These are phyloP conservation scores for Myotis davidii DNA, from an alignment of 2,113 vertebrate species.

Conservation along the genomic window DNA sequence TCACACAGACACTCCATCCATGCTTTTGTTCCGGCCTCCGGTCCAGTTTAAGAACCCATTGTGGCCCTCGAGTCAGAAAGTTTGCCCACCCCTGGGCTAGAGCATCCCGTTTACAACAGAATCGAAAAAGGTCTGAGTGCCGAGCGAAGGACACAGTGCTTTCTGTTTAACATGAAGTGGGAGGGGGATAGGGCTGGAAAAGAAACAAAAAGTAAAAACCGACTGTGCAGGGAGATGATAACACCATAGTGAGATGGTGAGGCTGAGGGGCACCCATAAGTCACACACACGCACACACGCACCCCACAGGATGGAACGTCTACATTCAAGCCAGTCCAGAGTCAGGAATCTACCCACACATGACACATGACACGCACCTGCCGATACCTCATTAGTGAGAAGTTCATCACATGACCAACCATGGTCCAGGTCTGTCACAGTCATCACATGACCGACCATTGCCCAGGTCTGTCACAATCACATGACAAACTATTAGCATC, in stretches of 20 bases:
- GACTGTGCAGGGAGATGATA: background rate
- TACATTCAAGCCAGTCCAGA: background rate
- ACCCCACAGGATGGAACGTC: background rate
- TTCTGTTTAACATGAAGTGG: background rate
- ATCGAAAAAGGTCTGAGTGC: background rate
- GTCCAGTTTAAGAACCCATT: too few species aligned
- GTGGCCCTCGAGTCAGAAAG: too few species aligned
- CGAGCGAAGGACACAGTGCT: background rate
- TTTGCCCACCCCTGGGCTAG: too few species aligned
- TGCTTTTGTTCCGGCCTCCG: too few species aligned
- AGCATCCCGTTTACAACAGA: background rate
- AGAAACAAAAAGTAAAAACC: background rate
- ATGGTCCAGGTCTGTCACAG: background rate
- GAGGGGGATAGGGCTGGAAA: background rate
- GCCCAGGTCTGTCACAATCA: background rate
- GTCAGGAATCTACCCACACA: background rate
- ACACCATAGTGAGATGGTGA: background rate
- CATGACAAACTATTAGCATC: background rate
- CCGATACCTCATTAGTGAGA: background rate
- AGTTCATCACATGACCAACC: background rate
- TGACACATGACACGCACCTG: background rate
- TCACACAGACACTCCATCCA: too few species aligned
- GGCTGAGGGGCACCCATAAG: background rate
- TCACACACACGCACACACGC: too few species aligned
- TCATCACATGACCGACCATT: background rate